Percentiles rank a stretch among this genome's conserved stretches.
phyloP scores from a whole-genome alignment of 1,140 invertebrate species.

The Platyscapa corneri region DNA sequence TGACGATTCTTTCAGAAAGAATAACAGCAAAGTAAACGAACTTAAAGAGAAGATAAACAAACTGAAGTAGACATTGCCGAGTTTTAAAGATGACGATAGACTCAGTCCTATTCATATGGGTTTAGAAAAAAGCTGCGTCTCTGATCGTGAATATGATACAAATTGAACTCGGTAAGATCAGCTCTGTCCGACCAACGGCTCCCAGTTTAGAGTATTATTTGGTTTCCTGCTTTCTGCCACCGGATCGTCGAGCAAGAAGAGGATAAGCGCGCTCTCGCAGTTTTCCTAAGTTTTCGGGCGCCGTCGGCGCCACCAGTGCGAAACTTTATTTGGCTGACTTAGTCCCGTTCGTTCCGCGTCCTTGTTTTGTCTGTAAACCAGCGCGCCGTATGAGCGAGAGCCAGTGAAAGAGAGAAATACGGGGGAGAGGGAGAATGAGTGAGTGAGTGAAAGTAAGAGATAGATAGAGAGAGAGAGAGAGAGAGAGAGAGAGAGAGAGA shows the following conservation, averaged over 20 bases:
- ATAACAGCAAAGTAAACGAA: neutral
- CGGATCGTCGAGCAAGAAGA: neutral
- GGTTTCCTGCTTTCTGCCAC: no score
- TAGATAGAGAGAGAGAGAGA: neutral
- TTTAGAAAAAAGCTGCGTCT: neutral
- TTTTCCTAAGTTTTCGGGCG: slow-evolving; percentile 57
- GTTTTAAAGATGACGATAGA: neutral
- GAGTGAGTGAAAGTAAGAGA: no score
- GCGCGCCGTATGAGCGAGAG: slow-evolving; percentile 19
- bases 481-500: no score
- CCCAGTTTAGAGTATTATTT: slow-evolving; percentile 6
- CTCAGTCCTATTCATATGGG: neutral
- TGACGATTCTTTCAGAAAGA: neutral
- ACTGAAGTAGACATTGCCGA: neutral
- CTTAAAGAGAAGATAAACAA: neutral
- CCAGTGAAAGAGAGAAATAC: no score
- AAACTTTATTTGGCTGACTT: slow-evolving; percentile 62
- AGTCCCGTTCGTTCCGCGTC: slow-evolving; percentile 36
- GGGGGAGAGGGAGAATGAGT: neutral
- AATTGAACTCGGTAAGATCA: slow-evolving; percentile 56
- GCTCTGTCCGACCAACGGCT: neutral
- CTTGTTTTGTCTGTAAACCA: slow-evolving; percentile 58
- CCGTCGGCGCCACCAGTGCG: slow-evolving; percentile 30
- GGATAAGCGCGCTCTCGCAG: slow-evolving; percentile 46
- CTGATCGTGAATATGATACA: slow-evolving; percentile 39